Evolutionary conservation across 2,797 vertebrate genomes (phyloP).

Genomic region (Halcyon smyrnensis): DNA sequence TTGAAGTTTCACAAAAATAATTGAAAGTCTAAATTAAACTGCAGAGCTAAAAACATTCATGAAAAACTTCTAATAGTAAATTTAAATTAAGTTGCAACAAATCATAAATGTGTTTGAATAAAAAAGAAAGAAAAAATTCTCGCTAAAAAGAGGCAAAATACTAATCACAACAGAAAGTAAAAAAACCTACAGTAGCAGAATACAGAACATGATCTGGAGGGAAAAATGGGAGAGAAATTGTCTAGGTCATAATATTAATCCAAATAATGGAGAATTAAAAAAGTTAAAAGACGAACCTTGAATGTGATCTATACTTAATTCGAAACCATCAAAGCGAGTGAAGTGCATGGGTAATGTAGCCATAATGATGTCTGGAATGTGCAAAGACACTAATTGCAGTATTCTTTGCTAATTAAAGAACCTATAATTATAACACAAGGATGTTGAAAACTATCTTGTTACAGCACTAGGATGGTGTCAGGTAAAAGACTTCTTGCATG

Average conservation of each 20-base stretch:
- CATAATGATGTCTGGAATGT: slow-evolving; percentile 34
- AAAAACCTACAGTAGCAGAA: neutral
- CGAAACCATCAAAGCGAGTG: slow-evolving; percentile 20
- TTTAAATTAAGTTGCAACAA: slow-evolving; percentile 34
- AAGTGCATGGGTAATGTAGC: slow-evolving; percentile 51
- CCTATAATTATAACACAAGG: slow-evolving; percentile 41
- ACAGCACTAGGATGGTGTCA: neutral
- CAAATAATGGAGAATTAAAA: slow-evolving; percentile 50
- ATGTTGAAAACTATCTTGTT: slow-evolving; percentile 25
- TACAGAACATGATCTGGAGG: neutral
- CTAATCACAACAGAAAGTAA: neutral
- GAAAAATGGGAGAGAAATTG: neutral
- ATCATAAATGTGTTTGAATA: neutral
- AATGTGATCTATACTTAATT: slow-evolving; percentile 68
- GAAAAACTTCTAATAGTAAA: neutral
- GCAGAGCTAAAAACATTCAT: neutral
- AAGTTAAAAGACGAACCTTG: slow-evolving; percentile 58
- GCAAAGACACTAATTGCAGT: slow-evolving; percentile 49
- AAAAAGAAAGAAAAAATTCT: neutral
- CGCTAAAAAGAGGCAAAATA: neutral
- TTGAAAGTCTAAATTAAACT: neutral
- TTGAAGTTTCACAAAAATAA: slow-evolving; percentile 21
- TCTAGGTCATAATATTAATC: slow-evolving; percentile 56
- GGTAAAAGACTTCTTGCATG: neutral
- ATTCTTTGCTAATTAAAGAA: slow-evolving; percentile 73